Percentiles rank a stretch among this genome's conserved stretches.
phyloP scores from a whole-genome alignment of 2,888 invertebrate genomes.

The Diabrotica balteata region DNA sequence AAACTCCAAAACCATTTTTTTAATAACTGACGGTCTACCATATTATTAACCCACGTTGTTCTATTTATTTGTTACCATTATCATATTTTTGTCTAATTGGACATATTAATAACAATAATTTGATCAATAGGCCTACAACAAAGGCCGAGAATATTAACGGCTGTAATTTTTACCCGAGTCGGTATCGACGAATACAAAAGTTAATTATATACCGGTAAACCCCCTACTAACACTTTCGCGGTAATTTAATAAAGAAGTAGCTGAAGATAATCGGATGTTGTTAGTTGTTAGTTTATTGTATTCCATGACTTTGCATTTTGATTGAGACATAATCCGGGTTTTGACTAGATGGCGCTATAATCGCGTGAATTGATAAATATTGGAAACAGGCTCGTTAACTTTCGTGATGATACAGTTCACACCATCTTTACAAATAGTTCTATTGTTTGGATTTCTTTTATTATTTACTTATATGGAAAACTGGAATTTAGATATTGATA shows the following conservation, averaged over 20 bases:
- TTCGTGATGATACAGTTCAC: conserved; percentile 6
- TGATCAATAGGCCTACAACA: conserved; percentile 8
- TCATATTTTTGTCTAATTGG: conserved; percentile 8
- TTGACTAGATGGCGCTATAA: conserved; percentile 26
- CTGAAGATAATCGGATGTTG: conserved; percentile 24
- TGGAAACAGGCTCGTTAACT: conserved; percentile 1
- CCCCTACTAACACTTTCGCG: conserved; percentile 27
- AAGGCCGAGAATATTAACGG: conserved; percentile 1
- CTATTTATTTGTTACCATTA: conserved; percentile 8
- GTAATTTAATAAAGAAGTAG: conserved; percentile 28
- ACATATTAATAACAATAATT: conserved; percentile 17
- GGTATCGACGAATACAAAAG: conserved; percentile 19
- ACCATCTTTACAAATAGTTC: not conserved
- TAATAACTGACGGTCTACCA: not conserved
- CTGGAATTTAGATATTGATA: too few species aligned
- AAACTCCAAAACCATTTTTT: not conserved
- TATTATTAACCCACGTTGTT: not conserved
- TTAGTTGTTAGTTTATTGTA: conserved; percentile 36
- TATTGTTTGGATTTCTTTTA: too few species aligned
- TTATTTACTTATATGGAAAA: too few species aligned
- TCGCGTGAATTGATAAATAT: not conserved
- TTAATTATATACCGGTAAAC: conserved; percentile 33
- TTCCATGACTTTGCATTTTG: conserved; percentile 40
- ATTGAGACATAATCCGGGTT: conserved; percentile 3
- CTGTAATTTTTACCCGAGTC: conserved; percentile 17